These are phyloP conservation scores for Coregonus suidteri DNA, from an alignment of 2,797 vertebrate genomes.

Conservation along the genomic window DNA sequence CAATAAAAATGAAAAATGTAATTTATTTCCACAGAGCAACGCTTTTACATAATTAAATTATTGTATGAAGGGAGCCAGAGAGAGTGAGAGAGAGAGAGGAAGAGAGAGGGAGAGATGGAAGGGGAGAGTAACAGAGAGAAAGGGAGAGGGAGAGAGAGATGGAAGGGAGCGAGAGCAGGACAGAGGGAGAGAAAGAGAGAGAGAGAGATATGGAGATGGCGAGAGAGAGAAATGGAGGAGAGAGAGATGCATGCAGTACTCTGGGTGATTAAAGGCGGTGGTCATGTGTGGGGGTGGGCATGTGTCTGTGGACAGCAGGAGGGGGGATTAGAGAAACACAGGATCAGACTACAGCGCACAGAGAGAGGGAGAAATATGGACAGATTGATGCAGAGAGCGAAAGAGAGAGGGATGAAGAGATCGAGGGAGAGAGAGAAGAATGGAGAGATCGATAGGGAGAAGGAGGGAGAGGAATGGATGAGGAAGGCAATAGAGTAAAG, in stretches of 20 bases:
- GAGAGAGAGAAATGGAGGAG: neutral
- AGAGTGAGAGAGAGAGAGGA: too few species aligned
- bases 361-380: neutral
- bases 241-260: neutral
- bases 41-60: neutral
- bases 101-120: neutral
- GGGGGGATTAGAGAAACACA: neutral
- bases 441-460: neutral
- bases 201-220: too few species aligned
- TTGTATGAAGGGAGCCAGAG: neutral
- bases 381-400: neutral
- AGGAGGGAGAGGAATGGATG: neutral
- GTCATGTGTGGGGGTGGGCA: neutral
- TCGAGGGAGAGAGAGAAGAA: neutral
- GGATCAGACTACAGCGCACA: neutral
- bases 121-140: too few species aligned
- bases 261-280: neutral
- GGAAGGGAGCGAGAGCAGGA: too few species aligned
- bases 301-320: neutral
- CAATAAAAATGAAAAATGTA: neutral
- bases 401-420: neutral
- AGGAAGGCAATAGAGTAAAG: neutral
- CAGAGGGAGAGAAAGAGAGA: too few species aligned
- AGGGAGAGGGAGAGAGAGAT: too few species aligned
- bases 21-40: neutral